Base-by-base conservation (phyloP, 2,888 invertebrate genomes). In the Suillia variegata region DNA sequence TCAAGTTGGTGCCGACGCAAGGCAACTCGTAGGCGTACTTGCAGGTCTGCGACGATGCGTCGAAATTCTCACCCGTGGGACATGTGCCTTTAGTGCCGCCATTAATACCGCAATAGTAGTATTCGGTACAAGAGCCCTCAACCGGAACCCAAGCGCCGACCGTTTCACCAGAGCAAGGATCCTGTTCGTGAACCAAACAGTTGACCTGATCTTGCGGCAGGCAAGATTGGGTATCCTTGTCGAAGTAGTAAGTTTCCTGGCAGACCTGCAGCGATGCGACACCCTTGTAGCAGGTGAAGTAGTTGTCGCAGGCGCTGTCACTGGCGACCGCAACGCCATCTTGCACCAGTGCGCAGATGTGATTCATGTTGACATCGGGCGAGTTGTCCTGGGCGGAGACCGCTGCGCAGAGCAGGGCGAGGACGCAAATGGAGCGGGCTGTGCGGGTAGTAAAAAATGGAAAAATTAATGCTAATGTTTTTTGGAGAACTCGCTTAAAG, bases 181-280 rank as follows among this genome's bases (percentile, higher is more conserved):
- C 50, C n/a, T 42, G 26, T 6, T 2, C 3, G 2, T 34, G 21
- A 3, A 6, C 18, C 1, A 45, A 10, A 59, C 75, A 75, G 10
- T 61, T 42, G 2, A 56, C 61, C 6, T 61, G 54, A 10, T 55
- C 26, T n/a, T 49, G 33, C 5, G 45, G 34, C 2, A 63, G 45
- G 54, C 75, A 75, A 2, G 5, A 18, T 56, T 75, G 75, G 0
- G n/a, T 1, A 3, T 75, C 68, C 62, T 69, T 71, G 34, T 64
- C 55, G 47, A 71, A 75, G 38, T 59, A 68, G 15, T 54, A 51
- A 1, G 65, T 66, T 2, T 2, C n/a, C 2, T 53, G 5, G 49
- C 75, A 75, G 3, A 49, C 22, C 26, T 60, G 31, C 10, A 62
- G 15, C 0, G 33, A 62, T 17, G 69, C 68, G 18, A 38, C 5